Percentiles rank a stretch among this genome's conserved stretches.
phyloP scores from a whole-genome alignment of 2,113 vertebrate species.

The Poeciliopsis occidentalis region DNA sequence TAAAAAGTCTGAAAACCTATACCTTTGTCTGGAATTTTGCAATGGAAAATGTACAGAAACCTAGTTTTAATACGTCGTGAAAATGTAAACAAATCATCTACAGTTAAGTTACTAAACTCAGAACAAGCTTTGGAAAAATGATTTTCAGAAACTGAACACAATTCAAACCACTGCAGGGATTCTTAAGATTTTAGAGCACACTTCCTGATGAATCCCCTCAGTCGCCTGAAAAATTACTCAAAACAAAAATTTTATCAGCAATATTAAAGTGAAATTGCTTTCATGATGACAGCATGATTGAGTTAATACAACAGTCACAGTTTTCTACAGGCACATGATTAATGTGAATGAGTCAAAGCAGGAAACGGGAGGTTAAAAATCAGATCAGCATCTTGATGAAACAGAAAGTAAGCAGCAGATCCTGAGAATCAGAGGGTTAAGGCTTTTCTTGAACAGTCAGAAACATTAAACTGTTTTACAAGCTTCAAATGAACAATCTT shows the following conservation, averaged over 20 bases:
- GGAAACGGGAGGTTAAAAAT: constrained; percentile 1
- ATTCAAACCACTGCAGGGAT: not conserved
- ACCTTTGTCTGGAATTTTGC: not conserved
- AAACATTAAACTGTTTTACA: constrained; percentile 22
- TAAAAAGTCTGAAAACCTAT: not conserved
- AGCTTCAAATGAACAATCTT: constrained; percentile 29
- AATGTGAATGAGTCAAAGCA: constrained; percentile 8
- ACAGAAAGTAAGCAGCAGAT: constrained; percentile 27
- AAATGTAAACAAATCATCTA: not conserved
- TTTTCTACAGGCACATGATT: constrained; percentile 13
- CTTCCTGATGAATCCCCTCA: not conserved
- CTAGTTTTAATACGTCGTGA: not conserved
- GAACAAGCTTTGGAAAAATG: constrained; percentile 9
- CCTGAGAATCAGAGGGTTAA: constrained; percentile 49
- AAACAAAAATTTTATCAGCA: not conserved
- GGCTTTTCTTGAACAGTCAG: constrained; percentile 9
- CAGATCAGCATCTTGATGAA: constrained; percentile 14
- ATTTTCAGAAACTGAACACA: not conserved
- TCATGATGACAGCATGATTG: constrained; percentile 29
- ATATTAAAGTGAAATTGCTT: not conserved
- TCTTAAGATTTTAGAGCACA: not conserved
- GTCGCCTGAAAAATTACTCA: constrained; percentile 1
- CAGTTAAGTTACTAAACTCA: not conserved
- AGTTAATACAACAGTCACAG: constrained; percentile 16
- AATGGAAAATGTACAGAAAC: not conserved